A percentile compares a stretch with the other conserved stretches of the same genome.
Evolutionary conservation across 2,113 vertebrate genomes (phyloP).

Genomic region (Atherinomorus stipes): DNA sequence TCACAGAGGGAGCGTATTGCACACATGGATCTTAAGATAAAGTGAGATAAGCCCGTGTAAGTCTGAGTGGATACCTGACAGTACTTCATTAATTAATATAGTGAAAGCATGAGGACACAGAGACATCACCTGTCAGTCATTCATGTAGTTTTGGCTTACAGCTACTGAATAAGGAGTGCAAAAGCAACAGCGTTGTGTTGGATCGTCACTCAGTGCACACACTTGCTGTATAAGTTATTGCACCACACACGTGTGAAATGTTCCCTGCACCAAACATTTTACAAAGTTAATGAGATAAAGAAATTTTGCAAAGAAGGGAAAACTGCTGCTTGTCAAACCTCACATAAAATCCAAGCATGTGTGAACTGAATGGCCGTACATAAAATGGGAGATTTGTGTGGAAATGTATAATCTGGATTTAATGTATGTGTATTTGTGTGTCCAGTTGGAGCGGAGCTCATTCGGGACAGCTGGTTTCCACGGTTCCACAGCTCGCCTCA

Average conservation of each 20-base stretch:
- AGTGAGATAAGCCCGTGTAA: conserved; percentile 20
- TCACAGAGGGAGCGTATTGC: conserved; percentile 25
- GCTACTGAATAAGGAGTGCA: conserved; percentile 21
- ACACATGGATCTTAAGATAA: conserved; percentile 16
- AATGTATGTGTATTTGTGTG: conserved; percentile 23
- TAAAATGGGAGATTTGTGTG: conserved; percentile 1
- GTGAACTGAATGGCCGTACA: neutral
- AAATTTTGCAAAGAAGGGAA: conserved; percentile 20
- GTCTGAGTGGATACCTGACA: conserved; percentile 15
- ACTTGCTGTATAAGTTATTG: conserved; percentile 54
- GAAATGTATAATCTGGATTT: conserved; percentile 29
- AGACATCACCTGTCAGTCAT: conserved; percentile 10
- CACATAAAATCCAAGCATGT: neutral
- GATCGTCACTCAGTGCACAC: conserved; percentile 29
- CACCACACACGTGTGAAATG: conserved; percentile 38
- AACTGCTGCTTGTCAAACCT: conserved; percentile 44
- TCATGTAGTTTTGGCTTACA: conserved; percentile 42
- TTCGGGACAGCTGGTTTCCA: neutral
- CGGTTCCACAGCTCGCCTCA: conserved; percentile 9
- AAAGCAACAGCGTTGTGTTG: conserved; percentile 40
- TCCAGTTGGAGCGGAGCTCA: conserved; percentile 12
- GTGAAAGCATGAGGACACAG: conserved; percentile 1
- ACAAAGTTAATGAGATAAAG: conserved; percentile 31
- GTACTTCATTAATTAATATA: conserved; percentile 5
- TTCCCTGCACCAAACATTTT: conserved; percentile 41